Conservation (phyloP, 1,140 invertebrate species). For the Eumaeus atala region DNA sequence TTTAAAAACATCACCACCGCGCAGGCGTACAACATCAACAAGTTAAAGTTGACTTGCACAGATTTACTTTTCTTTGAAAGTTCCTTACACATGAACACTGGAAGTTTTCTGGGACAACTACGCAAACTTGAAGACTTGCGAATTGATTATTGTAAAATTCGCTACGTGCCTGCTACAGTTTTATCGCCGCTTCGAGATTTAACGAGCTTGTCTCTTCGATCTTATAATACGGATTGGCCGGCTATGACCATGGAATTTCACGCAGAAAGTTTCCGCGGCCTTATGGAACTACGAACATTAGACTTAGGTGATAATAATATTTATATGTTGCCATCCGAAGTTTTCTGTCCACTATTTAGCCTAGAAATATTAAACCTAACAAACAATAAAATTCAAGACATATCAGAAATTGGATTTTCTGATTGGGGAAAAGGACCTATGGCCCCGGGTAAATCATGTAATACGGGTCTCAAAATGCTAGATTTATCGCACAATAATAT, state of each 20-base stretch:
- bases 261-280: slow-evolving; percentile 81
- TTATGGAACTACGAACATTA: slow-evolving; percentile 80
- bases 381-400: slow-evolving; percentile 85
- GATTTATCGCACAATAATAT: slow-evolving; percentile 86
- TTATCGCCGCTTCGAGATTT: slow-evolving; percentile 81
- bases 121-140: slow-evolving; percentile 78
- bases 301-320: slow-evolving; percentile 89
- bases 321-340: slow-evolving; percentile 81
- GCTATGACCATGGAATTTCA: slow-evolving; percentile 85
- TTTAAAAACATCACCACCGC: slow-evolving; percentile 82
- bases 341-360: slow-evolving; percentile 84
- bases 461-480: slow-evolving; percentile 79
- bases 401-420: slow-evolving; percentile 82
- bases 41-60: slow-evolving; percentile 83
- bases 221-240: slow-evolving; percentile 88
- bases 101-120: slow-evolving; percentile 78
- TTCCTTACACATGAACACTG: slow-evolving; percentile 78
- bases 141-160: slow-evolving; percentile 87
- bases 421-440: slow-evolving; percentile 79
- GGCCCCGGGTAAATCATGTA: slow-evolving; percentile 79
- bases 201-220: slow-evolving; percentile 81
- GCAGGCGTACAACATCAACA: slow-evolving; percentile 80
- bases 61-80: slow-evolving; percentile 87
- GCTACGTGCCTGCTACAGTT: slow-evolving; percentile 81
- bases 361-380: slow-evolving; percentile 83